A percentile compares a stretch with the other conserved stretches of the same genome.
Conservation (phyloP, 2,797 vertebrate genomes). For the Catostomus latipinnis region DNA sequence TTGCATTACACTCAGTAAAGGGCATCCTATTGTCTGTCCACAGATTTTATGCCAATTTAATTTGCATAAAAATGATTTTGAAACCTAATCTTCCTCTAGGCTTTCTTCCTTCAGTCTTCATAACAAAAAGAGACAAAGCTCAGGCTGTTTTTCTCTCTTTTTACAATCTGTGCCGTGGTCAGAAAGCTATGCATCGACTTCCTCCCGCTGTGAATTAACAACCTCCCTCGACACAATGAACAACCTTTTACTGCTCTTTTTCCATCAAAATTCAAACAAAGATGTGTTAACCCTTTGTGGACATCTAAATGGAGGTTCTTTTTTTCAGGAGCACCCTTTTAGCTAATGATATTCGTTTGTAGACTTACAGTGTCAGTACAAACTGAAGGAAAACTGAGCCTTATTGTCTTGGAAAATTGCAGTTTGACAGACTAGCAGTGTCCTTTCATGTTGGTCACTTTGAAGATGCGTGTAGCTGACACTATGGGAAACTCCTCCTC, state of each 20-base stretch:
- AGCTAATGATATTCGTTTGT: no score
- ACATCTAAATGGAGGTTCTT: neutral
- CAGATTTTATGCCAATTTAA: neutral
- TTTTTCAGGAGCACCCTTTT: no score
- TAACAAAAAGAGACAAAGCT: neutral
- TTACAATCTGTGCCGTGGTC: neutral
- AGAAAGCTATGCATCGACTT: conserved; percentile 28
- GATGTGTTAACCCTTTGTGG: neutral
- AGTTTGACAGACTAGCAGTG: no score
- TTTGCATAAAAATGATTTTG: neutral
- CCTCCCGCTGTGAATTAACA: conserved; percentile 11
- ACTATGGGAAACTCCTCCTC: no score
- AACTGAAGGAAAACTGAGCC: no score
- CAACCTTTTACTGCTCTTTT: neutral
- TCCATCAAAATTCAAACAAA: neutral
- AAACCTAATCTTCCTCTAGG: neutral
- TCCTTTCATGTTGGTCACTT: no score
- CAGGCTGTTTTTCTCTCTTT: neutral
- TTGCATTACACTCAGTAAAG: no score
- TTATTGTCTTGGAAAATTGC: no score
- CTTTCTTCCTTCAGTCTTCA: neutral
- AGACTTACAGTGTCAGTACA: no score
- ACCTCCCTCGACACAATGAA: conserved; percentile 11
- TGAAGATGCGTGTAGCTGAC: no score
- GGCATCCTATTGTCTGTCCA: neutral